Percentiles rank a stretch among this genome's conserved stretches.
phyloP scores from a whole-genome alignment of 2,888 invertebrate species.

The Catocala fraxini region DNA sequence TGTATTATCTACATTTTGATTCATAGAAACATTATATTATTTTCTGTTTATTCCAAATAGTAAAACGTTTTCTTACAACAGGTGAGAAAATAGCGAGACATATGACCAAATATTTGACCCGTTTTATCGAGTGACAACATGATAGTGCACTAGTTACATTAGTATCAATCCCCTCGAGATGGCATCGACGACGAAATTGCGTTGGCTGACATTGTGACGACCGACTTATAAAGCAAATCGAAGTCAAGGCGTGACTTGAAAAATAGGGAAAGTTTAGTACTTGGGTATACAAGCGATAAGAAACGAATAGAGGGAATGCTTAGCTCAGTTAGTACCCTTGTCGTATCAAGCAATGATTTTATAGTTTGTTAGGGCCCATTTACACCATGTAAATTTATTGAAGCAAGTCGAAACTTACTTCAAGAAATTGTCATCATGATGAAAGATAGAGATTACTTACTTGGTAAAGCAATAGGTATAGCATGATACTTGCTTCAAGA shows the following conservation, averaged over 20 bases:
- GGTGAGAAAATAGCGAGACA: neutral
- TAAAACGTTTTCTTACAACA: too few species aligned
- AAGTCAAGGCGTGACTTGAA: conserved; percentile 1
- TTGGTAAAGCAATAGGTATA: too few species aligned
- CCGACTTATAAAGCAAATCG: conserved; percentile 18
- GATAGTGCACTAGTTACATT: conserved; percentile 14
- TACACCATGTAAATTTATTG: too few species aligned
- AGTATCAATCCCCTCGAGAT: conserved; percentile 25
- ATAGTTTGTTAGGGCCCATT: too few species aligned
- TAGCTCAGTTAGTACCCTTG: neutral
- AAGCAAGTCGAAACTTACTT: too few species aligned
- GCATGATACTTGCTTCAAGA: too few species aligned
- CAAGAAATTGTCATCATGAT: too few species aligned
- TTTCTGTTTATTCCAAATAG: too few species aligned
- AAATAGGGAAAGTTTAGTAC: neutral
- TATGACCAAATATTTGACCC: neutral
- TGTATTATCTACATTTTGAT: too few species aligned
- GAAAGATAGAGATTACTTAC: too few species aligned
- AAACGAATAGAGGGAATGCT: neutral
- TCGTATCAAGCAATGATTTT: neutral
- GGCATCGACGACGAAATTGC: conserved; percentile 36
- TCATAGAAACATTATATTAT: too few species aligned
- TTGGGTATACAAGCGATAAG: neutral
- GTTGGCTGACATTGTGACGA: conserved; percentile 19
- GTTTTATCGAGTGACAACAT: conserved; percentile 14